Conservation (phyloP, 2,888 invertebrate species). For the Cyclophora punctaria region DNA sequence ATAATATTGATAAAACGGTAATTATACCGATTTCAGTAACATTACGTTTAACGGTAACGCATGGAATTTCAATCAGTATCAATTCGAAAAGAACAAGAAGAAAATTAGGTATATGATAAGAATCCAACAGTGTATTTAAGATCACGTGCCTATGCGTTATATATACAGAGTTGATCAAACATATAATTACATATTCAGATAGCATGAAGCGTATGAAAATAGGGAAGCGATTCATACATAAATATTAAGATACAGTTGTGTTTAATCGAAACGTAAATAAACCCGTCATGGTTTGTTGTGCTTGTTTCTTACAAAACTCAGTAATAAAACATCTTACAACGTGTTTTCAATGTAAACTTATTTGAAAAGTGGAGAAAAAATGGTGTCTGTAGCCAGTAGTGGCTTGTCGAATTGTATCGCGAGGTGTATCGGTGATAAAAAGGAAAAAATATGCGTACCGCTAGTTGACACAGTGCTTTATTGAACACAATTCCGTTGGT, state of each 20-base stretch:
- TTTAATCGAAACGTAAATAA: constrained; percentile 5
- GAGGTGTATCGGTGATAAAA: constrained; percentile 37
- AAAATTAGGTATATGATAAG: too few species aligned
- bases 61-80: too few species aligned
- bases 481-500: constrained; percentile 60
- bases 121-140: too few species aligned
- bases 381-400: constrained; percentile 16
- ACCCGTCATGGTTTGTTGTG: constrained; percentile 7
- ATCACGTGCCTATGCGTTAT: too few species aligned
- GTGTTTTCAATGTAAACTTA: constrained; percentile 13
- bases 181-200: too few species aligned
- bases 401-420: constrained; percentile 46
- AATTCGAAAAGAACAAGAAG: too few species aligned
- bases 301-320: background rate
- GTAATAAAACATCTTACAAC: constrained; percentile 7
- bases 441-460: constrained; percentile 62
- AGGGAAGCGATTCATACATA: background rate
- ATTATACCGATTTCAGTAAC: too few species aligned
- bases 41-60: too few species aligned
- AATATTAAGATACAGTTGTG: constrained; percentile 5
- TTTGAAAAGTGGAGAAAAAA: constrained; percentile 5
- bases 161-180: too few species aligned
- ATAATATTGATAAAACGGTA: too few species aligned
- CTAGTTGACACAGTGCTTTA: constrained; percentile 71
- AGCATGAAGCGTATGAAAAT: too few species aligned